Evolutionary conservation across 2,113 vertebrate species (phyloP), one percentile per base, ranked within the genome.

Genomic region (Chaetorhynchus papuensis): DNA sequence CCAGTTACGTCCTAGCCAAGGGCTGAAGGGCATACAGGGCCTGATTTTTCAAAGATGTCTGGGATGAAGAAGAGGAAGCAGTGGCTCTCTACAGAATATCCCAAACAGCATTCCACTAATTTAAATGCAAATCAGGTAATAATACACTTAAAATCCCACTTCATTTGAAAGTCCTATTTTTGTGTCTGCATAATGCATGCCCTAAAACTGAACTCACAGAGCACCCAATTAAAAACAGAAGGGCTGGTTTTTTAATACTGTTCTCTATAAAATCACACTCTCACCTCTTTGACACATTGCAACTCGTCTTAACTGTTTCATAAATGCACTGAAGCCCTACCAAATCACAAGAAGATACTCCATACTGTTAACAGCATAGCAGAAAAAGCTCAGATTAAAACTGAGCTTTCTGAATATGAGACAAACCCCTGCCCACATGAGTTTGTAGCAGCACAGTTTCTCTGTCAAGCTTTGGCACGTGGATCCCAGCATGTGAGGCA

Each of bases 71-170:
- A 39, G 53, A 80, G 91, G 87, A 86, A 83, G n/a, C 47, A 33
- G 44, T 39, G 22, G 57, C 22, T 53, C 54, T 79, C 50, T 69
- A 24, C 45, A 56, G 71, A 71, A 41, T 57, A 76, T 28, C 44
- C 44, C 30, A 49, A 41, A 4, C 4, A 49, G 26, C 54, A 18
- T 80, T 86, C 54, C 41, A 10, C 24, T 78, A 54, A 50, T 81
- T 94, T 42, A 93, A 89, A 95, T 96, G 87, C 60, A 83, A 94
- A 89, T 78, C 60, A 89, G 72, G 81, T 74, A 89, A 85, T 57
- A 92, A 95, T 45, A 77, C 57, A n/a, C 83, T 71, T 76, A 80
- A 90, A 86, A 44, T 69, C 30, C 45, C 49, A 45, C 80, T 87
- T 83, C 63, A 57, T 86, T 85, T 86, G 71, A 57, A 91, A 91